These are phyloP conservation scores for Ophion ventricosus DNA, from an alignment of 2,888 invertebrate genomes.

Conservation along the genomic window DNA sequence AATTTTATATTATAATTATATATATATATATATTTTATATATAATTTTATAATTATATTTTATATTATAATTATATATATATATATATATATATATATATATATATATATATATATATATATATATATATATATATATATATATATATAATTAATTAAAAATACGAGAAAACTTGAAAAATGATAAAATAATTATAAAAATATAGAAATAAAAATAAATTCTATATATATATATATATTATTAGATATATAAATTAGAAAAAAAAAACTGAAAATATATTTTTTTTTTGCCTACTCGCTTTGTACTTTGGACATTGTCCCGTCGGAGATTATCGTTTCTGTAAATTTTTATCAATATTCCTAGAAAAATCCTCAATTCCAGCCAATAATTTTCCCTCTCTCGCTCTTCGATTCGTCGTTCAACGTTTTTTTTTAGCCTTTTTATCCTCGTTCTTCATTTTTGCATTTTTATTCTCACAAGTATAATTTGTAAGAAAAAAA, in stretches of 20 bases:
- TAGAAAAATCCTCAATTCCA: not conserved
- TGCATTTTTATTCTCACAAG: not conserved
- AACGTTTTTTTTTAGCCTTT: too few species aligned
- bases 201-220: too few species aligned
- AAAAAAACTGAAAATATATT: not conserved
- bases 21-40: too few species aligned
- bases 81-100: too few species aligned
- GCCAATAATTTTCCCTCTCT: not conserved
- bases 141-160: too few species aligned
- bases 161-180: too few species aligned
- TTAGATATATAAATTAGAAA: not conserved
- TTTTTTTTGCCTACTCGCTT: not conserved
- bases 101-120: too few species aligned
- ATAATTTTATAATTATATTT: too few species aligned
- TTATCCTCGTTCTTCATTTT: not conserved
- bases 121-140: too few species aligned
- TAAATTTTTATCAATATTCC: not conserved
- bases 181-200: not conserved
- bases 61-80: too few species aligned
- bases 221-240: not conserved
- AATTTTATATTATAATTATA: too few species aligned
- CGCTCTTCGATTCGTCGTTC: not conserved
- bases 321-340: conserved; percentile 56
- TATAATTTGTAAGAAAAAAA: too few species aligned
- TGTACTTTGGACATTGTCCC: conserved; percentile 38